Base-by-base conservation (phyloP, 2,113 vertebrate genomes). In the Nyctereutes procyonoides region DNA sequence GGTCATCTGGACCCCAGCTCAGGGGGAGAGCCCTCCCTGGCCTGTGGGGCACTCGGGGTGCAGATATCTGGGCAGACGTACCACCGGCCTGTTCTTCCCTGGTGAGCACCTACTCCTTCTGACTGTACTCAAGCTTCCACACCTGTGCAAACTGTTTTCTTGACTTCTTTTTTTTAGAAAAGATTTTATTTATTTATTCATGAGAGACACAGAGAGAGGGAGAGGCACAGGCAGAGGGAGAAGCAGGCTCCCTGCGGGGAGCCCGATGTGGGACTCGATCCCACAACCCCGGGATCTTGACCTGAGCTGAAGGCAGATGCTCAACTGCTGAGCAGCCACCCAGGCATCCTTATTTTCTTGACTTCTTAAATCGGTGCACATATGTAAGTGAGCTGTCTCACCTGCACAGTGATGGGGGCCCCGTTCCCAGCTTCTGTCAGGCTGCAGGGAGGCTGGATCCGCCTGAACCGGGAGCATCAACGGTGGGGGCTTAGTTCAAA, bases 341-440 rank as follows among this genome's bases (percentile, higher is more conserved):
- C 43, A 43, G 43, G 43, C 6, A 7, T 43, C 43, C 43, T 43
- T 43, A 43, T 13, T 10, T 9, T 2, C 69, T 8, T 2, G 48
- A 30, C 48, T 22, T 87, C 62, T 17, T 2, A 0, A 3, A 35
- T 1, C 3, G 0, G 3, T 2, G 43, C 26, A 0, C 1, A 0
- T 6, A 0, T 6, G 12, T 0, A 19, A 3, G 5, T 2, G 74
- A 14, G 12, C 53, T 20, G 83, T 28, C 65, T 90, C 43, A 6
- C 35, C 4, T 1, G 32, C 28, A 60, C 20, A 19, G 60, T 1
- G 43, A 8, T 0, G 32, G 30, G 60, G 73, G 12, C 7, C 60
- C 4, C 9, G 8, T 11, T 9, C 56, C 35, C 16, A 3, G 2
- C n/a, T n/a, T n/a, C n/a, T n/a, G n/a, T n/a, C n/a, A n/a, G n/a